Conservation (phyloP, 2,888 invertebrate species). For the Penaeus monodon region DNA sequence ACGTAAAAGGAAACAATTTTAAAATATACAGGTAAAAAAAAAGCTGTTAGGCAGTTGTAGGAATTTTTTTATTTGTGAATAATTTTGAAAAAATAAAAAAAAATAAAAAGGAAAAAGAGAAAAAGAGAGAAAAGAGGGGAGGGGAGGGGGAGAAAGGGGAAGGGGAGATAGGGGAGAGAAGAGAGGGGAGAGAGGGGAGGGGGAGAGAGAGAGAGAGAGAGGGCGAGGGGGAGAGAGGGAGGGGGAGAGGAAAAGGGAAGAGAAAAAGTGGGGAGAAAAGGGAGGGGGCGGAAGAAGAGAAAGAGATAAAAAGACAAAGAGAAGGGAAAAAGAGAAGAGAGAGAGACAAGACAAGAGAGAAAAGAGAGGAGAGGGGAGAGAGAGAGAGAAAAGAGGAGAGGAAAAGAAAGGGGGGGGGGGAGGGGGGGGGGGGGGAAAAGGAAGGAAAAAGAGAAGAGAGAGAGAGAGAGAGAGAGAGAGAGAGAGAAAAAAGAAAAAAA, state of each 20-base stretch:
- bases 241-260: neutral
- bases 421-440: neutral
- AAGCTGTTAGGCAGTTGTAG: no score
- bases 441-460: neutral
- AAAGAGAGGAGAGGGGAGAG: neutral
- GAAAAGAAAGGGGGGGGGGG: neutral
- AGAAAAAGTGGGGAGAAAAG: neutral
- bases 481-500: neutral
- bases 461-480: neutral
- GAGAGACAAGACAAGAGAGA: neutral
- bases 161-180: neutral
- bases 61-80: neutral
- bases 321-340: constrained; percentile 5
- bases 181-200: no score
- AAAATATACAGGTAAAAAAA: no score
- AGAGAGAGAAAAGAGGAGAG: neutral
- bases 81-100: no score
- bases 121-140: no score
- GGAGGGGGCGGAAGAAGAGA: neutral
- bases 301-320: neutral
- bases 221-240: no score
- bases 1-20: neutral
- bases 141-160: no score
- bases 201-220: no score
- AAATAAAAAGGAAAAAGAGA: neutral